Evolutionary conservation across 2,888 invertebrate genomes (phyloP).

Genomic region (Amorpha juglandis): DNA sequence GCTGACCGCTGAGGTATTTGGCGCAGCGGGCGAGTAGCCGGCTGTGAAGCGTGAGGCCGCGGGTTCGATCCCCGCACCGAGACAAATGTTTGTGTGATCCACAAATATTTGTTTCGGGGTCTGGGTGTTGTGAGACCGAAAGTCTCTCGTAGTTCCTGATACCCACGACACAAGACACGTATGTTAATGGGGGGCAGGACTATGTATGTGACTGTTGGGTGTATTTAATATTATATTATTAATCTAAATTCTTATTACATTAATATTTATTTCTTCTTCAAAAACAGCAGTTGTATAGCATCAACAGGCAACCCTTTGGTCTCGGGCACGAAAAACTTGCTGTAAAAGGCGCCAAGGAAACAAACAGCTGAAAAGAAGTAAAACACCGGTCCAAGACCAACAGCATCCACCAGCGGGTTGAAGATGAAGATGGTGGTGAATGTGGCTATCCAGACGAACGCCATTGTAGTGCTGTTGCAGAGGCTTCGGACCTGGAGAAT

Average conservation of each 20-base stretch:
- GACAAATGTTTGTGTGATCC: too few relatives aligned
- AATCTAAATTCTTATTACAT: neutral
- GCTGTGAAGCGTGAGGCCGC: too few relatives aligned
- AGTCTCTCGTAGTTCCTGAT: too few relatives aligned
- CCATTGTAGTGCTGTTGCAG: slow-evolving; percentile 57
- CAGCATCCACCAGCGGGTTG: slow-evolving; percentile 54
- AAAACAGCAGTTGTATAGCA: slow-evolving; percentile 57
- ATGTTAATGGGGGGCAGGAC: too few relatives aligned
- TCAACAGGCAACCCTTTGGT: slow-evolving; percentile 69
- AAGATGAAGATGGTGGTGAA: slow-evolving; percentile 67
- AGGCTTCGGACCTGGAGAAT: slow-evolving; percentile 59
- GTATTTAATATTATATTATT: too few relatives aligned
- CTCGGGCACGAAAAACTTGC: slow-evolving; percentile 65
- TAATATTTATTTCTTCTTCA: slow-evolving; percentile 37
- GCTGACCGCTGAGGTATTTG: too few relatives aligned
- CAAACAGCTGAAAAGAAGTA: slow-evolving; percentile 64
- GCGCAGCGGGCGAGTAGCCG: too few relatives aligned
- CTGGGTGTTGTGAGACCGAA: too few relatives aligned
- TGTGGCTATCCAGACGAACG: slow-evolving; percentile 57
- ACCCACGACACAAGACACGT: too few relatives aligned
- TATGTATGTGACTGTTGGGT: too few relatives aligned
- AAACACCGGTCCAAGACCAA: slow-evolving; percentile 68
- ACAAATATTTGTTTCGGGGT: too few relatives aligned
- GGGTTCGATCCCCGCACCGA: too few relatives aligned
- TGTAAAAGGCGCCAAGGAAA: slow-evolving; percentile 56